Evolutionary conservation across 1,140 invertebrate species (phyloP).

Genomic region (Drosophila nigrodunni): DNA sequence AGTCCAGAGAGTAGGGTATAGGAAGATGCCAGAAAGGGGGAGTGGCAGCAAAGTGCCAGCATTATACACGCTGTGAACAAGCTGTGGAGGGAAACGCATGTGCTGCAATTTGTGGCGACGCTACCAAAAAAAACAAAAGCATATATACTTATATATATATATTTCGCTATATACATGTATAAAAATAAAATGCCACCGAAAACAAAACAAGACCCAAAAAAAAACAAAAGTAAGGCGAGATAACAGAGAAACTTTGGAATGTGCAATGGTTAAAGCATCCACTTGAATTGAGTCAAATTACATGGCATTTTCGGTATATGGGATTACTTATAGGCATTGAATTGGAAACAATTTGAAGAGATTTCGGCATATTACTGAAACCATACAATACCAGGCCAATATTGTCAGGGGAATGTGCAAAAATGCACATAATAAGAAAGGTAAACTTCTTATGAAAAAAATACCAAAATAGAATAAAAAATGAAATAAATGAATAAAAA

Average conservation of each 20-base stretch:
- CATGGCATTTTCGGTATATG: slow-evolving; percentile 31
- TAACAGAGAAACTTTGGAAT: slow-evolving; percentile 37
- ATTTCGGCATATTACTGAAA: slow-evolving; percentile 32
- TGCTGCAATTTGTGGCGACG: slow-evolving; percentile 42
- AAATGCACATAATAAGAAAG: not conserved
- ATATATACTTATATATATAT: too few species aligned
- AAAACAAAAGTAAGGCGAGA: not conserved
- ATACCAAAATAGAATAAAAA: not conserved
- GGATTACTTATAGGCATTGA: slow-evolving; percentile 46
- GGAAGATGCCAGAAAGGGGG: too few species aligned
- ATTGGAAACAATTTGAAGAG: slow-evolving; percentile 48
- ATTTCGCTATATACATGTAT: too few species aligned
- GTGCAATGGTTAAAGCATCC: slow-evolving; percentile 39
- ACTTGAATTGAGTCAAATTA: slow-evolving; percentile 51
- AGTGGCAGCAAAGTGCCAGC: slow-evolving; percentile 4
- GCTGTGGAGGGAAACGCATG: slow-evolving; percentile 36
- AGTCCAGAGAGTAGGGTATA: not conserved
- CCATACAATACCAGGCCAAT: slow-evolving; percentile 1
- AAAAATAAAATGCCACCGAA: not conserved
- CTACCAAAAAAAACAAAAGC: not conserved
- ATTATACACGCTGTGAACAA: slow-evolving; percentile 43
- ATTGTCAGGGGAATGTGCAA: slow-evolving; percentile 2
- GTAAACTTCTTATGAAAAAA: slow-evolving; percentile 6
- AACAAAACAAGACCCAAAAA: slow-evolving; percentile 5
- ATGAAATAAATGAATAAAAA: too few species aligned